These are phyloP conservation scores for Neoniphon sammara DNA, from an alignment of 2,797 vertebrate species.

Conservation along the genomic window DNA sequence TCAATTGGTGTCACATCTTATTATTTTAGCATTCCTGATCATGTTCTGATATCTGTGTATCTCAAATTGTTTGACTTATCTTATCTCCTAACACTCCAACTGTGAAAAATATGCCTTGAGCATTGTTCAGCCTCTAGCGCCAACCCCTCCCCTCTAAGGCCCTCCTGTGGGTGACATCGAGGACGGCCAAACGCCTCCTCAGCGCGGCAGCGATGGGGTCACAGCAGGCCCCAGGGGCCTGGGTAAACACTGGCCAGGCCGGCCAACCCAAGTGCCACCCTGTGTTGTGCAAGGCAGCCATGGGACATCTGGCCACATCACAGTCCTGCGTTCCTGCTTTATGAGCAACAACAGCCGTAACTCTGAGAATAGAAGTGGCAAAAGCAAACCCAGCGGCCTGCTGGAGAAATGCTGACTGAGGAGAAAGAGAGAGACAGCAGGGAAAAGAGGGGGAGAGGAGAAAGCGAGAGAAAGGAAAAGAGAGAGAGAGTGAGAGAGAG, in stretches of 20 bases:
- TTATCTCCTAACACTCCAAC: slow-evolving; percentile 12
- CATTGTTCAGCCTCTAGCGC: slow-evolving; percentile 33
- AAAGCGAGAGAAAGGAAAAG: slow-evolving; percentile 25
- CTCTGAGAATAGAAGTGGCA: slow-evolving; percentile 69
- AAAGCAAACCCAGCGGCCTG: slow-evolving; percentile 54
- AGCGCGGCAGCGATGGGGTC: slow-evolving; percentile 52
- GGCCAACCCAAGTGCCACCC: slow-evolving; percentile 70
- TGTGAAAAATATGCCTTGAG: slow-evolving; percentile 23
- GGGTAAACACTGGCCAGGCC: slow-evolving; percentile 67
- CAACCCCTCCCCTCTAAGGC: slow-evolving; percentile 25
- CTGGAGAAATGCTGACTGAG: slow-evolving; percentile 63
- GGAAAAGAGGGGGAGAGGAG: slow-evolving; percentile 33
- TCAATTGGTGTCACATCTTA: no score
- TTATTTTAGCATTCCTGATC: no score
- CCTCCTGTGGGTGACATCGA: slow-evolving; percentile 46
- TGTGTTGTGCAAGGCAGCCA: slow-evolving; percentile 65
- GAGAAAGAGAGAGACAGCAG: slow-evolving; percentile 19
- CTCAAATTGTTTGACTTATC: slow-evolving; percentile 15
- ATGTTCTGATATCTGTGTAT: not conserved
- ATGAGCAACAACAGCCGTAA: slow-evolving; percentile 74
- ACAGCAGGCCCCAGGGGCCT: slow-evolving; percentile 52
- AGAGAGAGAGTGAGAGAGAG: slow-evolving; percentile 13
- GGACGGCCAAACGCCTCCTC: slow-evolving; percentile 53
- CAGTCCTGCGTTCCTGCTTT: slow-evolving; percentile 68
- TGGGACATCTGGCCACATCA: slow-evolving; percentile 76